Percentiles rank a stretch among this genome's conserved stretches.
Evolutionary conservation across 2,797 vertebrate genomes (phyloP).

Genomic region (Vultur gryphus): DNA sequence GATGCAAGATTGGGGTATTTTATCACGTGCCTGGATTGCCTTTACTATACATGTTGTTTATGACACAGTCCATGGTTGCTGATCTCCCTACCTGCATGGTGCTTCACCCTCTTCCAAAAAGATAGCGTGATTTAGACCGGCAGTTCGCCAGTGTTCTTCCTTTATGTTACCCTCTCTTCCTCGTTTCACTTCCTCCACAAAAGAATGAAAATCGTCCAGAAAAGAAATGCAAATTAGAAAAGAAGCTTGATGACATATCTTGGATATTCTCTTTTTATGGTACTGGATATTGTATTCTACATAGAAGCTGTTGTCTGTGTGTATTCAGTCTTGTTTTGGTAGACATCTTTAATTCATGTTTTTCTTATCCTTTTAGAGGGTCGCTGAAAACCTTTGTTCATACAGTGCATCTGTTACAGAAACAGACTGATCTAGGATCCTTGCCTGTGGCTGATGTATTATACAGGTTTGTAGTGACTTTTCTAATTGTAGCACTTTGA

Average conservation of each 20-base stretch:
- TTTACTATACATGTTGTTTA: background rate
- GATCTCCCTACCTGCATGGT: background rate
- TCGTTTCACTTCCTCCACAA: background rate
- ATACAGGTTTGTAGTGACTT: slow-evolving; percentile 83
- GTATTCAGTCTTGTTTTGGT: background rate
- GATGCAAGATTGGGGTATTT: background rate
- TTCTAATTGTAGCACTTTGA: background rate
- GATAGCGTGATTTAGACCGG: background rate
- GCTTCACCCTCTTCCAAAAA: background rate
- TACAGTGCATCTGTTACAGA: slow-evolving; percentile 96
- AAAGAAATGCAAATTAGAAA: background rate
- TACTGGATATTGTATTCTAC: background rate
- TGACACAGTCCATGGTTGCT: background rate
- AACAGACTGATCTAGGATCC: slow-evolving; percentile 92
- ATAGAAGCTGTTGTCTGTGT: background rate
- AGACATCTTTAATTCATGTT: slow-evolving; percentile 57
- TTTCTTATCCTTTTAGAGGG: slow-evolving; percentile 81
- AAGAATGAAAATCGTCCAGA: background rate
- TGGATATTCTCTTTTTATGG: background rate
- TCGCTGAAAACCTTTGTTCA: slow-evolving; percentile 99
- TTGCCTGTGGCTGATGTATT: slow-evolving; percentile 96
- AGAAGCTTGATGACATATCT: background rate
- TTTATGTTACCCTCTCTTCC: background rate
- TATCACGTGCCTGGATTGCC: background rate
- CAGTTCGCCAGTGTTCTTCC: background rate